Evolutionary conservation across 2,797 vertebrate genomes (phyloP), one percentile per base, ranked within the genome.

Genomic region (Atherinosoma microstoma): DNA sequence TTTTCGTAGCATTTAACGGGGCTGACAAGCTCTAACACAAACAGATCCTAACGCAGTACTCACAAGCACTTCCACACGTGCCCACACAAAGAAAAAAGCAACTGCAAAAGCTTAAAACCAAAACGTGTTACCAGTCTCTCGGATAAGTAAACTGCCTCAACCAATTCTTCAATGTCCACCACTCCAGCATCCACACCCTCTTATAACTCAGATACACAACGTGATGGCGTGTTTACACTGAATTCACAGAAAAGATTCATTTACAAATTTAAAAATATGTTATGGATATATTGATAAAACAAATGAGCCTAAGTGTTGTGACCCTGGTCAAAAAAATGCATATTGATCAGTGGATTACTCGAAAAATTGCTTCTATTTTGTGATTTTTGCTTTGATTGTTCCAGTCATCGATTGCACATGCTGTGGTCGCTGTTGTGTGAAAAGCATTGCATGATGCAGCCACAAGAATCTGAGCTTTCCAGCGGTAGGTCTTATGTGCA

Each of bases 1-100:
- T 40, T 75, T 42, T 56, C n/a, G 18, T 57, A 64, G 15, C 10
- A 70, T 54, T 24, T 22, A 54, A 42, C 40, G 45, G 47, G 42
- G 30, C 53, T 34, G 38, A 56, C 8, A 56, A 16, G 47, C 10
- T 34, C 10, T 34, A 24, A 38, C 13, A 76, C 6, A 54, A 29
- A 64, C 27, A 64, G 15, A 15, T 8, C 24, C 51, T 8, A 4
- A 49, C 8, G 38, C 20, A 16, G 40, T 49, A 18, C 58, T 47
- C 58, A 3, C 16, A 61, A 67, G 34, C 18, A 13, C 49, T 56
- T 36, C 45, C 45, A 47, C 45, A 49, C 16, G 35, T 13, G 51
- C 0, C 20, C 10, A 53, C 0, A 51, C 3, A 47, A 1, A 42
- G 11, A 53, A 16, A 20, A 57, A 3, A 18, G 1, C 27, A 1